Conservation (phyloP, 1,140 invertebrate genomes). For the Magallana angulata region DNA sequence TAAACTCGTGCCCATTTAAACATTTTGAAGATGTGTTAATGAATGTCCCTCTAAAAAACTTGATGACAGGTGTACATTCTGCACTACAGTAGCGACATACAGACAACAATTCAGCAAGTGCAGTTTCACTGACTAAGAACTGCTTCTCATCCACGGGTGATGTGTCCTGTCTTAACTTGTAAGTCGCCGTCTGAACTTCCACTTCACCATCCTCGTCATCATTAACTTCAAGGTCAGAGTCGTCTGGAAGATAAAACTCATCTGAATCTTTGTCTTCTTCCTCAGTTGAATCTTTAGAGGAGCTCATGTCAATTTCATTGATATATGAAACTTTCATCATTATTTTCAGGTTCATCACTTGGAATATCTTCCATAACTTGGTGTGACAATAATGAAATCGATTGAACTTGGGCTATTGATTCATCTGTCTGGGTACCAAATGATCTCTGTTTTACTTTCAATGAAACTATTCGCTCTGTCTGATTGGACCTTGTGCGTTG, state of each 20-base stretch:
- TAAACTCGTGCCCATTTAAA: constrained; percentile 21
- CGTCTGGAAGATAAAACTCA: neutral
- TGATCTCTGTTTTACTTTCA: too few species aligned
- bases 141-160: constrained; percentile 27
- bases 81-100: neutral
- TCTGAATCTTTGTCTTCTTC: neutral
- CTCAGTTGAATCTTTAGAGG: neutral
- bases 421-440: too few species aligned
- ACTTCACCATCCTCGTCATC: neutral
- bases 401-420: too few species aligned
- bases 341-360: too few species aligned
- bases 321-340: too few species aligned
- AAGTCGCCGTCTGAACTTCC: neutral
- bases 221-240: neutral
- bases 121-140: neutral
- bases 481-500: too few species aligned
- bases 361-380: too few species aligned
- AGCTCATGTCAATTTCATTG: too few species aligned
- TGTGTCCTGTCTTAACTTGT: neutral
- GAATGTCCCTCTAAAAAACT: neutral
- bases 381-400: too few species aligned
- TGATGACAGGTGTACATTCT: neutral
- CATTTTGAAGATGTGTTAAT: constrained; percentile 23
- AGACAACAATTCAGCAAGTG: constrained; percentile 8
- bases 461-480: too few species aligned